Conservation (phyloP, 2,888 invertebrate genomes). For the Agonum fuliginosum region DNA sequence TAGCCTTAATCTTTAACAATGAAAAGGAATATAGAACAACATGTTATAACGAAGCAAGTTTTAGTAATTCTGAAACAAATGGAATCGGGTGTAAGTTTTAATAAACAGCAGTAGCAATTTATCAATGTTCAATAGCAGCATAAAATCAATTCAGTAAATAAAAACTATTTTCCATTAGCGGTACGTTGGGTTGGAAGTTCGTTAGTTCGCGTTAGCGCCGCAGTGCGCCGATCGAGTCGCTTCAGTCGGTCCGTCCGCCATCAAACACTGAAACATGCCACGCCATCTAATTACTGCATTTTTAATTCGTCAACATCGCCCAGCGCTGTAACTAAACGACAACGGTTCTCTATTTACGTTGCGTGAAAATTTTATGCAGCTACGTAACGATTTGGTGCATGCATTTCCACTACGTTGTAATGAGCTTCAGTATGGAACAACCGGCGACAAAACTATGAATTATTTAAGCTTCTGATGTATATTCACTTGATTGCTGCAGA, state of each 20-base stretch:
- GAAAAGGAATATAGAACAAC: neutral
- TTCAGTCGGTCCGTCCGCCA: neutral
- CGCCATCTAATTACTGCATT: constrained; percentile 44
- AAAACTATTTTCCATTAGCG: constrained; percentile 10
- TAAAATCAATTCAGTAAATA: neutral
- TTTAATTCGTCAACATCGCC: constrained; percentile 39
- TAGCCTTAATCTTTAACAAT: too few relatives aligned
- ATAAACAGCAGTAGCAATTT: neutral
- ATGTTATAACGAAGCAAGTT: too few relatives aligned
- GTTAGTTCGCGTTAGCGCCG: constrained; percentile 1
- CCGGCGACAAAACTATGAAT: neutral
- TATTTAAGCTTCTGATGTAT: constrained; percentile 3
- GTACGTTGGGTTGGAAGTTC: neutral
- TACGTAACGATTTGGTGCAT: constrained; percentile 21
- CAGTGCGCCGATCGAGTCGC: constrained; percentile 10
- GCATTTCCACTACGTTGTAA: constrained; percentile 16
- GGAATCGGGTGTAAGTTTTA: neutral
- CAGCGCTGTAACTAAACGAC: constrained; percentile 25
- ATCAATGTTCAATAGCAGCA: neutral
- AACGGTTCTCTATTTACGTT: constrained; percentile 40
- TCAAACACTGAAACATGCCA: neutral
- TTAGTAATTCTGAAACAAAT: too few relatives aligned
- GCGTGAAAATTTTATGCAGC: constrained; percentile 39
- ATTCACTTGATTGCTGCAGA: constrained; percentile 14
- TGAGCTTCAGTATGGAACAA: neutral